Base-by-base conservation (phyloP, 2,888 invertebrate genomes). In the Caenorhabditis sp. region DNA sequence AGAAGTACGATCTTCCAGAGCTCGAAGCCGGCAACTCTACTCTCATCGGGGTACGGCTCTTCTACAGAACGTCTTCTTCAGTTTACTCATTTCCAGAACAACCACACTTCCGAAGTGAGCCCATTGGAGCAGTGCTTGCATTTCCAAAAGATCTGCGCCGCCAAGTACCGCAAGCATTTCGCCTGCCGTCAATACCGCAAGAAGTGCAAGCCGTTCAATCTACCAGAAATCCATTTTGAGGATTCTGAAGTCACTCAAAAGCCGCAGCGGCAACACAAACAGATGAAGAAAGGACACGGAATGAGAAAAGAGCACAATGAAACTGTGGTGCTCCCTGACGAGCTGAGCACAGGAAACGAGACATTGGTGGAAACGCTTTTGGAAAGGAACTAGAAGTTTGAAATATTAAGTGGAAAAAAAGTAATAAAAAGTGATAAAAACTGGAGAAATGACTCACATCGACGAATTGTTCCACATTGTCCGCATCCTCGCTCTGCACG, bases 391-490 rank as follows among this genome's bases (percentile, higher is more conserved):
- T 52, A 22, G 43, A 46, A 11, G 1, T 24, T 11, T 58, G 26
- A 53, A 43, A 52, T 27, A 46, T 41, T 48, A 55, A 55, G 39
- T 7, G 17, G 24, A 26, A 59, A 7, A 53, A 45, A 45, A 43
- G 37, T 35, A 55, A 45, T 13, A 58, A 50, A 68, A 39, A 50
- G 24, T 13, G 15, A 26, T n/a, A n/a, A 46, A 35, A 27, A 52
- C n/a, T n/a, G n/a, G n/a, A 50, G 24, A 39, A 43, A 26, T 15
- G 6, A 80, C 81, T 75, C 32, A 87, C 87, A 58, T 83, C 82
- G 17, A 89, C 82, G 70, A 88, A 89, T 72, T 85, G 84, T 75
- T 88, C 89, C 22, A 89, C 85, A 63, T 89, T 89, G 74, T 89
- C 86, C 11, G 86, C 85, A 53, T 86, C 86, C 27, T 89, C 88